Evolutionary conservation across 2,888 invertebrate species (phyloP).

Genomic region (Spialia ferax): DNA sequence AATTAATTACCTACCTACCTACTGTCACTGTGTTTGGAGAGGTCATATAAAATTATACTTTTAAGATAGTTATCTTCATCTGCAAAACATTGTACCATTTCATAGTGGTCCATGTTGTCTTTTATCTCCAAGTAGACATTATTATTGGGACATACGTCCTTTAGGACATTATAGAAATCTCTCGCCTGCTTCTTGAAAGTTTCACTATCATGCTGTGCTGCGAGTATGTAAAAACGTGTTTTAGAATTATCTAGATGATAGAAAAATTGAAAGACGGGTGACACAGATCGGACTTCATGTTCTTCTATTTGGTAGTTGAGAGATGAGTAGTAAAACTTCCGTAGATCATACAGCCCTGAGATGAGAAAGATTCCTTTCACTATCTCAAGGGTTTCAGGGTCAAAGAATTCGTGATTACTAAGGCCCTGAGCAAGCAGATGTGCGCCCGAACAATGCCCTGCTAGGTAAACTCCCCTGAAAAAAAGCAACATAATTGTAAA

Average conservation of each 20-base stretch:
- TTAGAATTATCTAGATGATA: neutral
- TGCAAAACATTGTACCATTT: conserved; percentile 1
- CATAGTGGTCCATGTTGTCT: neutral
- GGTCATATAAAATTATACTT: neutral
- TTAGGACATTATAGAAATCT: neutral
- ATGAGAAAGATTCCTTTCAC: neutral
- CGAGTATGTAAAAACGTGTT: conserved; percentile 1
- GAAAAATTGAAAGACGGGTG: neutral
- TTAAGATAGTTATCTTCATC: neutral
- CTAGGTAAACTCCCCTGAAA: conserved; percentile 1
- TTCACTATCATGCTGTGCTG: neutral
- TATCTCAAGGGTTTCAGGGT: neutral
- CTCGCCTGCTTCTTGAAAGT: neutral
- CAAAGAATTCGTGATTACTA: neutral
- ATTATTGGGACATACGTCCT: neutral
- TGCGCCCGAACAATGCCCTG: neutral
- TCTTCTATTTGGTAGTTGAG: neutral
- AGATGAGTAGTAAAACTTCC: neutral
- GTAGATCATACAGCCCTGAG: neutral
- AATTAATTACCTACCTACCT: neutral
- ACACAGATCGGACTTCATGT: neutral
- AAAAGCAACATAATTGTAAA: neutral
- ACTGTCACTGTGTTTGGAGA: neutral
- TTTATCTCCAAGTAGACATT: neutral
- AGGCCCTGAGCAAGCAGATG: neutral